Base-by-base conservation (phyloP, 1,140 invertebrate genomes). In the Yoshiicerus persimilis region DNA sequence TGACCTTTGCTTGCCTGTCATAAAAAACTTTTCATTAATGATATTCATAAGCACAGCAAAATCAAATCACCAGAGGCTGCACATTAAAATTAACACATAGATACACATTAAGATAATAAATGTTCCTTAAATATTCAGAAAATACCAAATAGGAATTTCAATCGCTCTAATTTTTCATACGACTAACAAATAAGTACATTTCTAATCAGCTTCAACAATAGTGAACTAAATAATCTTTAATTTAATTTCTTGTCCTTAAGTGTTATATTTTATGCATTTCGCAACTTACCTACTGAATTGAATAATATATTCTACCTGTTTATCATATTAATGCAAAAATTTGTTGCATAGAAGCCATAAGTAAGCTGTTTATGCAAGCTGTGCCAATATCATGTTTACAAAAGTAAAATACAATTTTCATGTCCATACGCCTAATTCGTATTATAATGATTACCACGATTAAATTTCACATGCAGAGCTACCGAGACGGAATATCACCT, bases 151-250 rank as follows among this genome's bases (percentile, higher is more conserved):
- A 38, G 75, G 75, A 77, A 80, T 80, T 9, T n/a, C 32, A 80
- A 36, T 36, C 16, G 16, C 6, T 20, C 10, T 16, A 34, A 5
- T 5, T 1, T 77, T 30, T 77, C 16, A 36, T 36, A 36, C n/a
- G 75, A n/a, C n/a, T n/a, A n/a, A 80, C 75, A 80, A 80, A 80
- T 80, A 80, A 80, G 75, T 80, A 80, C 75, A 80, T 80, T 80
- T 80, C 75, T 32, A 80, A 80, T 80, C 75, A 80, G 32, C 32
- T 34, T 36, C 11, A 80, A 34, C 32, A 80, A 80, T 25, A 36
- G 16, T 70, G 23, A 4, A 70, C 25, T 27, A 70, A 70, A 30
- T 70, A 70, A 16, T 70, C n/a, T 56, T 56, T 56, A 56, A 56
- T 56, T 56, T 56, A 56, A 56, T 56, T 56, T 56, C 8, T n/a